A percentile compares a stretch with the other conserved stretches of the same genome.
Evolutionary conservation across 2,113 vertebrate genomes (phyloP).

Genomic region (Epinephelus lanceolatus): DNA sequence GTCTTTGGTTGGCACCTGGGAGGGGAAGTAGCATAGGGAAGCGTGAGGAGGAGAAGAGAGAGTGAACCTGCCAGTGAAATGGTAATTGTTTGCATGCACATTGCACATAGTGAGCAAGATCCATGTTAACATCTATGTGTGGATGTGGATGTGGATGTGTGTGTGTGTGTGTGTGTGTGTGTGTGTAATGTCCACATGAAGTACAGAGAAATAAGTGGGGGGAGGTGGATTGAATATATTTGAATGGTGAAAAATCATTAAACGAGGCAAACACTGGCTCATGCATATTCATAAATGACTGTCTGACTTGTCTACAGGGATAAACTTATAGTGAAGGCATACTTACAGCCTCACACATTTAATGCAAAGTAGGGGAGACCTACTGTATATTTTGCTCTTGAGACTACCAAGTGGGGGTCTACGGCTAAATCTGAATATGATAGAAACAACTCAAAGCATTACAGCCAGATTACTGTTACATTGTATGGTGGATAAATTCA

Average conservation of each 20-base stretch:
- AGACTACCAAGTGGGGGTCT: constrained; percentile 14
- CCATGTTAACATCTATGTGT: constrained; percentile 37
- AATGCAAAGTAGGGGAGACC: constrained; percentile 69
- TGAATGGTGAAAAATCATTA: constrained; percentile 74
- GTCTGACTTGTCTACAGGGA: constrained; percentile 70
- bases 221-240: constrained; percentile 68
- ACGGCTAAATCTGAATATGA: constrained; percentile 1
- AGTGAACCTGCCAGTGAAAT: constrained; percentile 45
- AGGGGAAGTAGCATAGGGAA: constrained; percentile 55
- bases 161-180: constrained; percentile 28
- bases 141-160: neutral
- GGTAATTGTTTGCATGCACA: constrained; percentile 60
- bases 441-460: constrained; percentile 13
- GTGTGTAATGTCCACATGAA: constrained; percentile 51
- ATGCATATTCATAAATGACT: constrained; percentile 77
- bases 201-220: constrained; percentile 60
- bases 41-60: constrained; percentile 40
- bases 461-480: constrained; percentile 19
- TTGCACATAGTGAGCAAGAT: constrained; percentile 43
- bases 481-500: constrained; percentile 20
- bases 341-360: constrained; percentile 50
- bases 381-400: constrained; percentile 43
- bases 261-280: constrained; percentile 67
- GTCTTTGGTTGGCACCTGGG: constrained; percentile 82
- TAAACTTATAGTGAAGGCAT: constrained; percentile 61